Conservation (phyloP, 2,113 vertebrate species). For the Hylia prasina region DNA sequence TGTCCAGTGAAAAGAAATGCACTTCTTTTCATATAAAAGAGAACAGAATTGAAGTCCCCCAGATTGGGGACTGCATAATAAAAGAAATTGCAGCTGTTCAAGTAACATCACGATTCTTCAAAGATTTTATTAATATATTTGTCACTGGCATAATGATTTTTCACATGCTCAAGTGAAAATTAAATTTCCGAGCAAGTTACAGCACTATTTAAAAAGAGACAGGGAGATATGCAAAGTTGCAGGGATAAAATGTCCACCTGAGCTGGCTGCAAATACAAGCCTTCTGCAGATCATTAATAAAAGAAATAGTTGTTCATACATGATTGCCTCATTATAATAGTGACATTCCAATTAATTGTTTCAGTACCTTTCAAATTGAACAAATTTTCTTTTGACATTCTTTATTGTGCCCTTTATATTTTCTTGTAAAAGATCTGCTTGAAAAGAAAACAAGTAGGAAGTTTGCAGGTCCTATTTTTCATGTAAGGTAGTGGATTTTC, state of each 20-base stretch:
- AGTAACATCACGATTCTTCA: not conserved
- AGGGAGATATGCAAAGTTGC: conserved; percentile 28
- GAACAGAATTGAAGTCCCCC: not conserved
- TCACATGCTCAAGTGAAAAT: conserved; percentile 55
- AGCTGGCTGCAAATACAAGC: conserved; percentile 30
- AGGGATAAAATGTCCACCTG: not conserved
- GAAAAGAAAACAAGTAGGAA: not conserved
- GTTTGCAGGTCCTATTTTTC: not conserved
- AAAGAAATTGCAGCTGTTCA: conserved; percentile 19
- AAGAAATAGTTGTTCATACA: conserved; percentile 59
- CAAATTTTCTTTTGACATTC: conserved; percentile 18
- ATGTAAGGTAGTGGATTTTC: not conserved
- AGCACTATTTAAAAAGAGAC: conserved; percentile 41
- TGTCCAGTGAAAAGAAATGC: conserved; percentile 22
- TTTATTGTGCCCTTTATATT: conserved; percentile 1
- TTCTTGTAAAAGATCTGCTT: not conserved
- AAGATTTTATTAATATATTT: conserved; percentile 47
- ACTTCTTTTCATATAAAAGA: not conserved
- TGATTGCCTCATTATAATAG: conserved; percentile 59
- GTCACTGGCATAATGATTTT: conserved; percentile 22
- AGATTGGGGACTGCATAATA: not conserved
- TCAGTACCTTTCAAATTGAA: conserved; percentile 50
- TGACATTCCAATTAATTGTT: conserved; percentile 61
- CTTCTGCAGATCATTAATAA: conserved; percentile 64
- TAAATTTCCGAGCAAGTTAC: conserved; percentile 53